phyloP scores from a whole-genome alignment of 2,888 invertebrate species.

The Dysmachus trigonus region DNA sequence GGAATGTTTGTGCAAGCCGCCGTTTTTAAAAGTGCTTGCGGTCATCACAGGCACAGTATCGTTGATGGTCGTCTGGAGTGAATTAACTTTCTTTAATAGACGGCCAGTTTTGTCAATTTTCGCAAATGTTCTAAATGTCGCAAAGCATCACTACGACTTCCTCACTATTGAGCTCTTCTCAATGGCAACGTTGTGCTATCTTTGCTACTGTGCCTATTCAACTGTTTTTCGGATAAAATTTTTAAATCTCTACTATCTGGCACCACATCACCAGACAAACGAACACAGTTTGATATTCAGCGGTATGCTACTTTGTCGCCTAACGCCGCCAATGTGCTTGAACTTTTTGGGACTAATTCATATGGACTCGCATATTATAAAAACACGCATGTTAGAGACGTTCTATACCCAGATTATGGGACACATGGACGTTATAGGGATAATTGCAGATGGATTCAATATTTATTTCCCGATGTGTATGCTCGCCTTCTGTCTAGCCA shows the following conservation, averaged over 20 bases:
- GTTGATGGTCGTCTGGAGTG: slow-evolving; percentile 96
- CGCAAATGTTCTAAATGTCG: slow-evolving; percentile 89
- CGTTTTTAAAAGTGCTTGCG: slow-evolving; percentile 78
- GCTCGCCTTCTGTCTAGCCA: slow-evolving; percentile 89
- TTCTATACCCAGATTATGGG: slow-evolving; percentile 99
- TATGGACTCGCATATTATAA: slow-evolving; percentile 95
- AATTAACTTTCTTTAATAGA: slow-evolving; percentile 96
- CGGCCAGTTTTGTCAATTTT: slow-evolving; percentile 94
- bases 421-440: slow-evolving; percentile 97
- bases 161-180: slow-evolving; percentile 94
- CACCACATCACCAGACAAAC: slow-evolving; percentile 97
- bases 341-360: slow-evolving; percentile 98
- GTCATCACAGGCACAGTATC: slow-evolving; percentile 81
- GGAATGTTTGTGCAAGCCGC: slow-evolving; percentile 85
- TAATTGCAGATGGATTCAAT: slow-evolving; percentile 97
- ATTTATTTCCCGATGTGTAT: slow-evolving; percentile 99
- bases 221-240: slow-evolving; percentile 96
- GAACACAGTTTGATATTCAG: slow-evolving; percentile 95
- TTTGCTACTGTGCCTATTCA: slow-evolving; percentile 97
- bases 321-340: slow-evolving; percentile 97
- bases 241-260: slow-evolving; percentile 95
- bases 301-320: slow-evolving; percentile 96
- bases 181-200: slow-evolving; percentile 89
- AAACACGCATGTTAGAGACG: slow-evolving; percentile 82
- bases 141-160: slow-evolving; percentile 86